These are phyloP conservation scores for Xanthia icteritia DNA, from an alignment of 2,888 invertebrate species.

Conservation along the genomic window DNA sequence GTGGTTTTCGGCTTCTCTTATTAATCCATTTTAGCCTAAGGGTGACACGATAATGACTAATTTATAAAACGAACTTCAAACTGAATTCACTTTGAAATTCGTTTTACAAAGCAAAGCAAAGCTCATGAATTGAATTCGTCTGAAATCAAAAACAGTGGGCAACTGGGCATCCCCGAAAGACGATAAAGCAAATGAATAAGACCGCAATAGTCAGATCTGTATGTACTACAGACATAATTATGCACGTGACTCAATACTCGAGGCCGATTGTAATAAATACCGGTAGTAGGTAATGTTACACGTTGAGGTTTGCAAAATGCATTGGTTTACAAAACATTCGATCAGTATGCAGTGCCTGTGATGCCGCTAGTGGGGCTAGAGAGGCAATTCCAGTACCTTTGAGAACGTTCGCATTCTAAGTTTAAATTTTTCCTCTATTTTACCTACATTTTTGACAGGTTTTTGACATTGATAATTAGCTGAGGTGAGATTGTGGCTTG, in stretches of 20 bases:
- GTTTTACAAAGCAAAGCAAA: no score
- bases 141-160: background rate
- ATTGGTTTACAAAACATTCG: no score
- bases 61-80: background rate
- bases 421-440: no score
- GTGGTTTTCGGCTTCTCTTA: no score
- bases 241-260: constrained; percentile 23
- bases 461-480: no score
- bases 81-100: no score
- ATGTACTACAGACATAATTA: constrained; percentile 1
- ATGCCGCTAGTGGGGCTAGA: background rate
- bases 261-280: constrained; percentile 8
- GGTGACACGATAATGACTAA: background rate
- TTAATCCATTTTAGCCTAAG: no score
- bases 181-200: constrained; percentile 15
- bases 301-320: background rate
- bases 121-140: background rate
- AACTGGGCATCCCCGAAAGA: constrained; percentile 26
- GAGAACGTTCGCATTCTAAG: no score
- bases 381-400: background rate
- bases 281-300: background rate
- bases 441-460: no score
- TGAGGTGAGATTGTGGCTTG: no score
- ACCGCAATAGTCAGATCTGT: background rate
- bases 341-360: background rate